Evolutionary conservation across 2,113 vertebrate species (phyloP).

Genomic region (Gnathonemus echidnorhynchus): DNA sequence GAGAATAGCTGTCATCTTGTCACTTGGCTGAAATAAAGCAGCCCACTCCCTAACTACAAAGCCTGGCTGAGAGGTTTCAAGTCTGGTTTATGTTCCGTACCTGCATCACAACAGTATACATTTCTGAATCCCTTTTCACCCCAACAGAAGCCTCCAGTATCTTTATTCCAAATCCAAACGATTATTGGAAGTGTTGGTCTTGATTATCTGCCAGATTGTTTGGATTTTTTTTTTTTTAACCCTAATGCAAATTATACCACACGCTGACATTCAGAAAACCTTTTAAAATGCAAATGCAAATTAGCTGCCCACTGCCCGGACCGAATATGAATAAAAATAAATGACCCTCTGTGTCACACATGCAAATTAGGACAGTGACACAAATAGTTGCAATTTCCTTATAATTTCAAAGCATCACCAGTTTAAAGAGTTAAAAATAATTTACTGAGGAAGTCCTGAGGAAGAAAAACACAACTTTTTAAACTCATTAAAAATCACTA

Average conservation of each 20-base stretch:
- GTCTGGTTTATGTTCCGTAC: not conserved
- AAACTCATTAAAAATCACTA: not conserved
- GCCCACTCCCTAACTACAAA: not conserved
- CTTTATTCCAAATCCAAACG: not conserved
- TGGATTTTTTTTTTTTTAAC: not conserved
- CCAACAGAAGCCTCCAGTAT: not conserved
- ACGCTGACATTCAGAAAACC: constrained; percentile 11
- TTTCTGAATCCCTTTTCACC: not conserved
- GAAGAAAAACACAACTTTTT: not conserved
- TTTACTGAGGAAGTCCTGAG: not conserved
- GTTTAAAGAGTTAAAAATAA: not conserved
- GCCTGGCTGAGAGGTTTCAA: not conserved
- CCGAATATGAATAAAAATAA: constrained; percentile 15
- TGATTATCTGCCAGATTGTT: not conserved
- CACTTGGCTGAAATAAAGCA: not conserved
- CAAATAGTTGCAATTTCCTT: constrained; percentile 9
- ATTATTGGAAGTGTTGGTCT: not conserved
- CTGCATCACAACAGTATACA: not conserved
- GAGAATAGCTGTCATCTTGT: not conserved
- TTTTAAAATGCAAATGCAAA: constrained; percentile 16
- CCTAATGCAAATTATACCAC: constrained; percentile 3
- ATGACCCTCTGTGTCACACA: constrained; percentile 5
- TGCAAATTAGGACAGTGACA: constrained; percentile 13
- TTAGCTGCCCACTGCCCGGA: not conserved
- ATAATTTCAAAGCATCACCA: not conserved